Evolutionary conservation across 1,140 invertebrate species (phyloP).

Genomic region (Drosophila melanica): DNA sequence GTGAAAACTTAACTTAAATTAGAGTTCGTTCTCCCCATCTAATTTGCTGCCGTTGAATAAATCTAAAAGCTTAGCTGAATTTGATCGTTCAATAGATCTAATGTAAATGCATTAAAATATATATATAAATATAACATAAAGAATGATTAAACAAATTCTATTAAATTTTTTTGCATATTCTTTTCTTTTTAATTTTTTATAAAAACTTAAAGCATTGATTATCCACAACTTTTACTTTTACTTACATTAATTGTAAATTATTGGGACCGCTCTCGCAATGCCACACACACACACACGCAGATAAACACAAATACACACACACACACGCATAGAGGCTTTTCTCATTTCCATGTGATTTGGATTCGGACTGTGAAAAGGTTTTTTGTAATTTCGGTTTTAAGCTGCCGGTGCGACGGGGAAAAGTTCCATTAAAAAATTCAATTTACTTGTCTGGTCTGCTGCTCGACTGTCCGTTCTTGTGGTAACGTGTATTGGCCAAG

Average conservation of each 20-base stretch:
- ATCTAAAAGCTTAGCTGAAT: neutral
- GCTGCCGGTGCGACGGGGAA: neutral
- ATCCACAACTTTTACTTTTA: neutral
- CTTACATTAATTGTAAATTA: neutral
- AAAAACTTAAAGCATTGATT: too few species aligned
- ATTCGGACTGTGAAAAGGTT: slow-evolving; percentile 40
- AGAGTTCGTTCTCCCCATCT: neutral
- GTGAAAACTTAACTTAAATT: too few species aligned
- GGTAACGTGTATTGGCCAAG: slow-evolving; percentile 12
- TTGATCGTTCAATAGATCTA: too few species aligned
- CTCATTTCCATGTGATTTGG: slow-evolving; percentile 40
- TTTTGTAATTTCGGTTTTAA: slow-evolving; percentile 35
- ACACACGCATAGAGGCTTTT: slow-evolving; percentile 4
- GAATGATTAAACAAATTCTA: too few species aligned
- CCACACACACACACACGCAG: neutral
- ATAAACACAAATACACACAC: neutral
- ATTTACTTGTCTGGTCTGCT: slow-evolving; percentile 31
- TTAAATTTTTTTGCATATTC: neutral
- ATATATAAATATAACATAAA: too few species aligned
- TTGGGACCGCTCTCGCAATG: slow-evolving; percentile 26
- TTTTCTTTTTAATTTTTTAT: too few species aligned
- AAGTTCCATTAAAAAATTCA: slow-evolving; percentile 51
- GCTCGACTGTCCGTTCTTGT: neutral
- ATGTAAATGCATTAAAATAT: too few species aligned
- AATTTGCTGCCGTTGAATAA: neutral